Base-by-base conservation (phyloP, 1,140 invertebrate genomes). In the Scaptodrosophila lebanonensis region DNA sequence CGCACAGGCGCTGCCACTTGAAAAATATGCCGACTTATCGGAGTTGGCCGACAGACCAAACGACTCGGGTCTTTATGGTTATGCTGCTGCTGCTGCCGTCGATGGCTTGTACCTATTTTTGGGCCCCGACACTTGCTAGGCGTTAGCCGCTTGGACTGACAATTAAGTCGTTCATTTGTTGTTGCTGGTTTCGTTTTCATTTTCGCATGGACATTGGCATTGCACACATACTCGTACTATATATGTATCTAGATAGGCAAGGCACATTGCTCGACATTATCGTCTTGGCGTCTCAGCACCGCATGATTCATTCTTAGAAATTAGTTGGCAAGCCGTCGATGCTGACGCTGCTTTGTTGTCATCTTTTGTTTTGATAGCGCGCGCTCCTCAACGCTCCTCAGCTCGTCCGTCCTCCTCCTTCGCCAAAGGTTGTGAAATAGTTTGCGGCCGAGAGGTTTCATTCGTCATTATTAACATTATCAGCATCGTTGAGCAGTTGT, bases 251-350 rank as follows among this genome's bases (percentile, higher is more conserved):
- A 8, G 3, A 4, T 25, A 25, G 22, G 22, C n/a, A n/a, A n/a
- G n/a, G n/a, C n/a, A n/a, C n/a, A n/a, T n/a, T n/a, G n/a, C n/a
- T n/a, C n/a, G n/a, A n/a, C 3, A 17, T 20, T 38, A 50, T 63
- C 39, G 29, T 44, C 60, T 39, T 63, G 60, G 60, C 60, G 60
- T 63, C 60, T 58, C 8, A 4, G 57, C 60, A 51, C 60, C 57
- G 60, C 60, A 63, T 63, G 60, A 63, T 58, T 63, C 60, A 63
- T 63, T 63, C 60, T 63, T 51, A 63, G 60, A 63, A 63, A 53
- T 40, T 51, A 16, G 16, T 35, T 49, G 36, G 22, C 22, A 25
- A 25, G 3, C 9, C 27, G 36, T 39, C 38, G 45, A 44, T 63
- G 53, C 57, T 52, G 53, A 57, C 39, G 45, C 54, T 63, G 60